A percentile compares a stretch with the other conserved stretches of the same genome.
These are phyloP conservation scores for Anabacerthia variegaticeps DNA, from an alignment of 2,797 vertebrate species.

Conservation along the genomic window DNA sequence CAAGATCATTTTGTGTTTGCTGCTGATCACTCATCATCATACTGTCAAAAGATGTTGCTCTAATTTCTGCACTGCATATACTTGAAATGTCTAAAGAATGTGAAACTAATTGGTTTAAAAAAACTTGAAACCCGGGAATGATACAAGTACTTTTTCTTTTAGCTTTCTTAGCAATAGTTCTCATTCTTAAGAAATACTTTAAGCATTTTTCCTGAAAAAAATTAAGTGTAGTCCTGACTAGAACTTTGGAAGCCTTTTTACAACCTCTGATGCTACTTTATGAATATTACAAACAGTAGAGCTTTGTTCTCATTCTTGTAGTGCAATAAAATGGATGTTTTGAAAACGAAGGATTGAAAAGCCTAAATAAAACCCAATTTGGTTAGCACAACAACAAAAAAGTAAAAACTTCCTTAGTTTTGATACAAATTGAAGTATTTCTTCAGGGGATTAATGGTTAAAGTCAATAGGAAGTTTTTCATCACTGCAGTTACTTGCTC, in stretches of 20 bases:
- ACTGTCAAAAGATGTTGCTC: neutral
- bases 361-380: neutral
- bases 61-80: neutral
- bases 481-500: neutral
- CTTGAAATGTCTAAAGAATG: neutral
- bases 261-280: neutral
- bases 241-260: neutral
- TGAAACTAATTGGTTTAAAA: neutral
- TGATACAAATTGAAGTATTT: neutral
- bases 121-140: fast-evolving
- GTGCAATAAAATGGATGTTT: neutral
- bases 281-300: neutral
- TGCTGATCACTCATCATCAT: neutral
- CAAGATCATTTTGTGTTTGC: neutral
- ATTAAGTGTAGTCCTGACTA: neutral
- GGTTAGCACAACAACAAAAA: neutral
- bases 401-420: neutral
- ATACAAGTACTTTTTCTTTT: neutral
- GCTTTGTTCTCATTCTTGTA: neutral
- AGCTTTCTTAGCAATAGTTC: neutral
- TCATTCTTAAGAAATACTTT: neutral
- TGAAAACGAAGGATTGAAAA: neutral
- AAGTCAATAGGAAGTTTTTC: neutral
- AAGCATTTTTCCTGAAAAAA: neutral
- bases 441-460: neutral